phyloP scores from a whole-genome alignment of 2,888 invertebrate species.

The Luffia ferchaultella region DNA sequence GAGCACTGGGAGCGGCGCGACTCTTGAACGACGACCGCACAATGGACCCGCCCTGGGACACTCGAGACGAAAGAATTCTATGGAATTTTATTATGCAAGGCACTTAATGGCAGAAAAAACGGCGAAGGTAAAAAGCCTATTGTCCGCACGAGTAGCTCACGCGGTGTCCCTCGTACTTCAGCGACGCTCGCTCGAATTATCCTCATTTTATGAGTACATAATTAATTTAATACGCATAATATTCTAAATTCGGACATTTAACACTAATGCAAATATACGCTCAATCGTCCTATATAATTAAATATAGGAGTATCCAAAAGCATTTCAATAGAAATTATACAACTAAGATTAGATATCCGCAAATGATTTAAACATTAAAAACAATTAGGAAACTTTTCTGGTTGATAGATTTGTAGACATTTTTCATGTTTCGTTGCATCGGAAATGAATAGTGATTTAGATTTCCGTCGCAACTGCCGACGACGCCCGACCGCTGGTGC shows the following conservation, averaged over 20 bases:
- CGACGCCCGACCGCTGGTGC: constrained; percentile 5
- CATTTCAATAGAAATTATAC: no score
- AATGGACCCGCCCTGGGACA: constrained; percentile 30
- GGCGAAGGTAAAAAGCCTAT: no score
- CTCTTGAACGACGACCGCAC: constrained; percentile 32
- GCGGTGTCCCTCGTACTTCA: no score
- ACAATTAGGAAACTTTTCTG: background rate
- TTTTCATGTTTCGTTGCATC: constrained; percentile 1
- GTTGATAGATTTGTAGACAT: background rate
- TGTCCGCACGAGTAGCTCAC: no score
- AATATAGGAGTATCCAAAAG: no score
- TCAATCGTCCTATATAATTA: no score
- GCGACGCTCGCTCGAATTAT: no score
- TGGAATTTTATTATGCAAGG: constrained; percentile 38
- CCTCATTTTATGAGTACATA: no score
- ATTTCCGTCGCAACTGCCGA: constrained; percentile 14
- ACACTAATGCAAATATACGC: no score
- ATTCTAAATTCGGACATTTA: no score
- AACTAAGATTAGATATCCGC: background rate
- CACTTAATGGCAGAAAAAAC: constrained; percentile 35
- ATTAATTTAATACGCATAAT: no score
- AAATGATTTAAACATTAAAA: background rate
- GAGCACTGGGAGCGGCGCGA: constrained; percentile 21
- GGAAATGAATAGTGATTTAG: constrained; percentile 15
- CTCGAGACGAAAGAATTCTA: constrained; percentile 30